A percentile compares a stretch with the other conserved stretches of the same genome.
Evolutionary conservation across 2,888 invertebrate species (phyloP).

Genomic region (Thymelicus lineola): DNA sequence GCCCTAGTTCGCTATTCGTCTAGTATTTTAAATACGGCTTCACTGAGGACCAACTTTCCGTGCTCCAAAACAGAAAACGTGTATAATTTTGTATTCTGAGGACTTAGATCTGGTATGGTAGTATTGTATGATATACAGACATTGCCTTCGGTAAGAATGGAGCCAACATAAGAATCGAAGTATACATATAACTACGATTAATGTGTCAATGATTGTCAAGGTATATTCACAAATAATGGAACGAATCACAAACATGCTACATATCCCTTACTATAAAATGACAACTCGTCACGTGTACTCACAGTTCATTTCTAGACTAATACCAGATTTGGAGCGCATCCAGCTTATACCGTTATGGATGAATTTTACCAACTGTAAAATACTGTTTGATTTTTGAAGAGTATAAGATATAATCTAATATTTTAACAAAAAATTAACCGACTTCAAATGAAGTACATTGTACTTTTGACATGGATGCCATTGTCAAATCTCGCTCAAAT

Average conservation of each 20-base stretch:
- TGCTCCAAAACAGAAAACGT: background rate
- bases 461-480: too few relatives aligned
- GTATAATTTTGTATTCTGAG: background rate
- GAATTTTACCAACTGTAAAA: background rate
- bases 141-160: background rate
- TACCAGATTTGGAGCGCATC: conserved; percentile 31
- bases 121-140: background rate
- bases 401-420: too few relatives aligned
- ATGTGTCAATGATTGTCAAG: too few relatives aligned
- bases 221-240: background rate
- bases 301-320: conserved; percentile 20
- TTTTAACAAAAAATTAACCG: too few relatives aligned
- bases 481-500: too few relatives aligned
- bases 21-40: conserved; percentile 8
- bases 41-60: background rate
- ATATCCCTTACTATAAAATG: background rate
- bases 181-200: background rate
- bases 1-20: conserved; percentile 10
- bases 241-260: background rate
- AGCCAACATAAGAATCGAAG: too few relatives aligned
- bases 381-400: background rate
- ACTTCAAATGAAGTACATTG: too few relatives aligned
- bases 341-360: conserved; percentile 15
- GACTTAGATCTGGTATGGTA: too few relatives aligned
- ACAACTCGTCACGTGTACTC: background rate